Base-by-base conservation (phyloP, 2,888 invertebrate species). In the Tortrix viridana region DNA sequence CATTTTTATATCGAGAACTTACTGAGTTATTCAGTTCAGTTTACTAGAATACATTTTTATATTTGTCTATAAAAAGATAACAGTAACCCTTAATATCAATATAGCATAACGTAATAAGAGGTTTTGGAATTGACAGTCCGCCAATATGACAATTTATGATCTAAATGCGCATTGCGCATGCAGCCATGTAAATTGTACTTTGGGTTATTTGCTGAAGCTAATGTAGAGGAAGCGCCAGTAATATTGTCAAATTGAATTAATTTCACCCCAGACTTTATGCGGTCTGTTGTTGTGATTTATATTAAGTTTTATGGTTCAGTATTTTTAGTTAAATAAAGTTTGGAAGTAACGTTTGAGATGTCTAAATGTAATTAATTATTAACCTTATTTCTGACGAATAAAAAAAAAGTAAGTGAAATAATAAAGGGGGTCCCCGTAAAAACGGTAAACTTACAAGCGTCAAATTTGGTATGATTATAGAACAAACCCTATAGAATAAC, bases 121-220 rank as follows among this genome's bases (percentile, higher is more conserved):
- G 72, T 76, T 78, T 73, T 68, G 66, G 63, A 72, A 74, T 66
- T 71, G 75, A 73, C 73, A 76, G 65, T 65, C 66, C 71, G 68
- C 73, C 74, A 74, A 80, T 78, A 77, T 70, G 63, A 71, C 69
- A 71, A 82, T 84, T 82, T 82, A 81, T 81, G 68, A 67, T 74
- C 71, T 72, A 73, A 72, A 32, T 32, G 32, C 32, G 32, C 32
- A 32, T 32, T 12, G 72, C 67, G 72, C 74, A 70, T 67, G 70
- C 73, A 71, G 72, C 74, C 71, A 72, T 71, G 76, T 66, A 53
- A 63, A 63, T 58, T 43, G 58, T 58, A 53, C 50, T 62, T 50
- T 46, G 56, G 46, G 52, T 26, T 63, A 63, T 63, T 62, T 48
- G 47, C 57, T 63, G 63, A 18, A 74, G 69, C 73, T 74, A 83